Percentiles rank a stretch among this genome's conserved stretches.
Evolutionary conservation across 2,797 vertebrate species (phyloP).

Genomic region (Parauchenoglanis punctatus): DNA sequence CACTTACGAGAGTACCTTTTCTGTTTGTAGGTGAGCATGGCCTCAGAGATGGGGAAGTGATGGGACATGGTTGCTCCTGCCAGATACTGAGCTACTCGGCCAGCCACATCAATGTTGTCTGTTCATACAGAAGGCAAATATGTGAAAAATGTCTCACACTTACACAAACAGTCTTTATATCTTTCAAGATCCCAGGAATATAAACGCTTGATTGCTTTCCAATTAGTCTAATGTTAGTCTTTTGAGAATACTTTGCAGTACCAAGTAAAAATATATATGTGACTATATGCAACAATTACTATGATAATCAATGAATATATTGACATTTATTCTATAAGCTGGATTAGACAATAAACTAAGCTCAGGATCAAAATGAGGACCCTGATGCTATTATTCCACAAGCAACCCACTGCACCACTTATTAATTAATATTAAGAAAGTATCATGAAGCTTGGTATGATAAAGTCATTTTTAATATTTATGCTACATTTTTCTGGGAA

Average conservation of each 20-base stretch:
- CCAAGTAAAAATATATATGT: not conserved
- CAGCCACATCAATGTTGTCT: constrained; percentile 81
- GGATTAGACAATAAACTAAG: not conserved
- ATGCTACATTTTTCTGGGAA: no score
- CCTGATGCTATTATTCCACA: not conserved
- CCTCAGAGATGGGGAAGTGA: constrained; percentile 83
- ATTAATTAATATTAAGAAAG: not conserved
- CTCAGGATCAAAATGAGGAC: not conserved
- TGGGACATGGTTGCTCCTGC: constrained; percentile 79
- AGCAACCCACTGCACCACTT: not conserved
- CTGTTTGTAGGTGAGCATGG: constrained; percentile 86
- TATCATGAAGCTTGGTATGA: no score
- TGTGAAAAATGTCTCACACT: not conserved
- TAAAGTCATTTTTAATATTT: no score
- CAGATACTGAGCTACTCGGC: constrained; percentile 79
- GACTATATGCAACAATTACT: not conserved
- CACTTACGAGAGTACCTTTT: constrained; percentile 74
- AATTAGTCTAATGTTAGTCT: not conserved
- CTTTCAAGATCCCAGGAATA: not conserved
- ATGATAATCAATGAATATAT: not conserved
- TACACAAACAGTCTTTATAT: not conserved
- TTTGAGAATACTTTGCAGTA: not conserved
- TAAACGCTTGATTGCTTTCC: not conserved
- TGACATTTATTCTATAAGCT: no score
- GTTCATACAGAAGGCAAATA: constrained; percentile 23